Conservation (phyloP, 1,140 invertebrate genomes). For the Drosophila littoralis region DNA sequence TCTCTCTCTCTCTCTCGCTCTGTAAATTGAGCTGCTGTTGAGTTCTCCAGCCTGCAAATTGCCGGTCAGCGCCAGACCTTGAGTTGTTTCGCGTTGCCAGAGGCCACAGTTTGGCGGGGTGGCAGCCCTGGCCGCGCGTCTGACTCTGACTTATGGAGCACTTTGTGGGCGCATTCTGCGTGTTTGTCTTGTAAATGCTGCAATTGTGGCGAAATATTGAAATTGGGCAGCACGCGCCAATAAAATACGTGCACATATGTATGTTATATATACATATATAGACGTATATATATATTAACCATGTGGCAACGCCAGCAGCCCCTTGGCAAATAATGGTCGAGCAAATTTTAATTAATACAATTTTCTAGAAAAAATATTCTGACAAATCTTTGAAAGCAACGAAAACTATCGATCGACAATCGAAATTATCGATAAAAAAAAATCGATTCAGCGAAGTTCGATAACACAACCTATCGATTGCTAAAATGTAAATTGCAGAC, state of each 20-base stretch:
- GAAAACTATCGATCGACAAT: no score
- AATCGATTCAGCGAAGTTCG: no score
- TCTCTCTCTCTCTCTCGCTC: conserved; percentile 13
- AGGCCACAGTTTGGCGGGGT: neutral
- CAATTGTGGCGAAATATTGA: conserved; percentile 40
- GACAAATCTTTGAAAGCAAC: no score
- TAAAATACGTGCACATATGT: conserved; percentile 23
- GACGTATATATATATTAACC: neutral
- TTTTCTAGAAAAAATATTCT: no score
- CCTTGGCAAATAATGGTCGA: neutral
- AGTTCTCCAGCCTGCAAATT: conserved; percentile 26
- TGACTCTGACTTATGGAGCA: conserved; percentile 55
- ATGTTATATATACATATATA: neutral
- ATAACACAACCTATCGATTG: no score
- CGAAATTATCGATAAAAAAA: no score
- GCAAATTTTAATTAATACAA: no score
- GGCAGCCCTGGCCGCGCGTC: conserved; percentile 1
- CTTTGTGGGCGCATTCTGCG: conserved; percentile 19
- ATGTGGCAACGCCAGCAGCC: conserved; percentile 15
- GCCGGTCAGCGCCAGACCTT: conserved; percentile 39
- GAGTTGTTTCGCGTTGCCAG: conserved; percentile 11
- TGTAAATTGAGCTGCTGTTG: conserved; percentile 65
- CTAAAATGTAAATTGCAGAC: no score
- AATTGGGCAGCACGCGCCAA: conserved; percentile 35
- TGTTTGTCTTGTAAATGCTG: conserved; percentile 39